Base-by-base conservation (phyloP, 2,888 invertebrate species). In the Subacronicta megacephala region DNA sequence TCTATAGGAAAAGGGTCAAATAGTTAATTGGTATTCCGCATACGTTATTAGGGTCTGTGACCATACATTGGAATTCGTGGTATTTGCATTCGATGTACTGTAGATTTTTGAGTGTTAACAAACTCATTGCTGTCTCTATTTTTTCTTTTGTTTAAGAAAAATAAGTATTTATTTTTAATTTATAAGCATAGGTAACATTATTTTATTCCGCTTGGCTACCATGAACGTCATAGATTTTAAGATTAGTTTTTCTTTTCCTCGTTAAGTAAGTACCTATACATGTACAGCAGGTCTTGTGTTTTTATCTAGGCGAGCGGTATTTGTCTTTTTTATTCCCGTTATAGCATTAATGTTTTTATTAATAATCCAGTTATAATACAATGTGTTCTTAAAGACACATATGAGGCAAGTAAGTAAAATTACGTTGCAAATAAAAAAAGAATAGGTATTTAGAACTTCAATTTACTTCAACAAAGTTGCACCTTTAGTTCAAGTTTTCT, bases 1-100 rank as follows among this genome's bases (percentile, higher is more conserved):
- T 75, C 78, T 75, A 75, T 61, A 38, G 26, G 36, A 72, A 72
- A 77, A 70, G 64, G 66, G 72, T 75, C 67, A 63, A 9, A 26
- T 26, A 26, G 7, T 43, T 50, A 38, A 47, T 76, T 70, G 43
- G 44, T 65, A 76, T 76, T 72, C 75, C 40, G 51, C 35, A 33
- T 47, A 55, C 38, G 63, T 1, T 7, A 37, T 7, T 46, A 59
- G 1, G 71, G 59, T 73, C 62, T 62, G 61, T 62, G 64, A 67
- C 71, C 71, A 69, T 64, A 50, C 62, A 40, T 54, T 51, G 63
- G 67, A 46, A 59, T 73, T 74, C 49, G 36, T 54, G n/a, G 49
- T 43, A 64, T 63, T 61, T 59, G 57, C 62, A 59, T 63, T 50
- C 38, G 10, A 13, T 20, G 15, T 44, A 5, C 16, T 17, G 29